Evolutionary conservation across 2,888 invertebrate species (phyloP).

Genomic region (Hyposoter didymator): DNA sequence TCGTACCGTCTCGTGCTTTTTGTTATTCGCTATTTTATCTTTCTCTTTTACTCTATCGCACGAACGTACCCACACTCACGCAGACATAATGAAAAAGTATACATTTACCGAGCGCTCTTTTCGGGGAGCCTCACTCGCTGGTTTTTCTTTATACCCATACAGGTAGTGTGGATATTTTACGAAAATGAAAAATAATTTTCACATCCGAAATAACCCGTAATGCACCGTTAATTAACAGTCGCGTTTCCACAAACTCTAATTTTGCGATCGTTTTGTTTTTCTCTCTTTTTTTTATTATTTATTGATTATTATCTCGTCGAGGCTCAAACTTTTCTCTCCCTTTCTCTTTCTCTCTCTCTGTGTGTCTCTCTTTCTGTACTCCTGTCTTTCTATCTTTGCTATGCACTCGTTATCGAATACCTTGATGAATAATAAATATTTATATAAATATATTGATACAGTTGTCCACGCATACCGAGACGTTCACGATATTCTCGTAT

Average conservation of each 20-base stretch:
- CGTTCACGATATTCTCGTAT: background rate
- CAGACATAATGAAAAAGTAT: slow-evolving; percentile 18
- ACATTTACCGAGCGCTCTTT: slow-evolving; percentile 43
- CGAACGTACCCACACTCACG: slow-evolving; percentile 30
- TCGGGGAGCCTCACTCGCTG: slow-evolving; percentile 1
- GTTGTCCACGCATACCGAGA: slow-evolving; percentile 4
- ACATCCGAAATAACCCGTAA: slow-evolving; percentile 46
- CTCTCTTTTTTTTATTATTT: background rate
- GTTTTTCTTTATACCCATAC: background rate
- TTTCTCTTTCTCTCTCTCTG: background rate
- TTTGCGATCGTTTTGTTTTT: slow-evolving; percentile 17
- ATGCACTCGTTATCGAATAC: background rate
- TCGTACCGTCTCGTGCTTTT: slow-evolving; percentile 13
- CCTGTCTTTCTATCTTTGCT: background rate
- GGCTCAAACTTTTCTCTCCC: background rate
- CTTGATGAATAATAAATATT: slow-evolving; percentile 4
- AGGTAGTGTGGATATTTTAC: slow-evolving; percentile 25
- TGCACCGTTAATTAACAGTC: slow-evolving; percentile 43
- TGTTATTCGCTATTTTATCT: slow-evolving; percentile 19
- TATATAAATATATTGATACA: slow-evolving; percentile 9
- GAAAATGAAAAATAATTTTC: slow-evolving; percentile 45
- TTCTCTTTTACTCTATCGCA: slow-evolving; percentile 33
- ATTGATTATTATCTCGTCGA: slow-evolving; percentile 16
- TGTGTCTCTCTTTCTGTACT: no score
- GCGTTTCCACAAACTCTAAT: slow-evolving; percentile 8